Conservation (phyloP, 2,888 invertebrate genomes). For the Rhingia campestris region DNA sequence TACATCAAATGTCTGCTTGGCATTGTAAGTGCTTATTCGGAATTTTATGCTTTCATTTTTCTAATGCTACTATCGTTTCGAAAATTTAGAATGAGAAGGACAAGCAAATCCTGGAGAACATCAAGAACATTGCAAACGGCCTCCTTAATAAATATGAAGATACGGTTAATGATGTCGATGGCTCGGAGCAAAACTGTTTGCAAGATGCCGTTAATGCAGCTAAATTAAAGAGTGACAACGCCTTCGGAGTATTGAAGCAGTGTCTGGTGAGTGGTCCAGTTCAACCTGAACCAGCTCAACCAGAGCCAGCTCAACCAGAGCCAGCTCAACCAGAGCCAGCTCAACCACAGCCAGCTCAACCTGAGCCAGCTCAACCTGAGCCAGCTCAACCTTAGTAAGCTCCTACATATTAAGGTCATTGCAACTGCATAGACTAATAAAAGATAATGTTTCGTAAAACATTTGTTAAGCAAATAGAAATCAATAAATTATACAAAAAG, state of each 20-base stretch:
- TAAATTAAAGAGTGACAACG: conserved; percentile 9
- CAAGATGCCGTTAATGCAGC: background rate
- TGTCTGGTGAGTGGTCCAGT: conserved; percentile 7
- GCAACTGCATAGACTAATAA: too few relatives aligned
- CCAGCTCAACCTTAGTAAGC: too few relatives aligned
- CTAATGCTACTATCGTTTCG: background rate
- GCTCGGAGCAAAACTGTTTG: conserved; percentile 12
- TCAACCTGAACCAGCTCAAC: too few relatives aligned
- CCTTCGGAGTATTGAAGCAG: background rate
- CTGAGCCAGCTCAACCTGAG: too few relatives aligned
- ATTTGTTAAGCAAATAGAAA: too few relatives aligned
- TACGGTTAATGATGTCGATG: background rate
- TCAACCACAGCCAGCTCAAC: too few relatives aligned
- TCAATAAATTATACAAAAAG: too few relatives aligned
- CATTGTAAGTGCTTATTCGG: conserved; percentile 56
- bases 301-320: too few relatives aligned
- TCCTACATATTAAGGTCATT: too few relatives aligned
- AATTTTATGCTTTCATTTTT: background rate
- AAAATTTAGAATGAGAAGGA: conserved; percentile 3
- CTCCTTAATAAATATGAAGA: background rate
- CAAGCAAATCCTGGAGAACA: conserved; percentile 15
- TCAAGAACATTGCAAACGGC: background rate
- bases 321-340: too few relatives aligned
- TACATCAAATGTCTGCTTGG: conserved; percentile 69
- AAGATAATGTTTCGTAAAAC: too few relatives aligned